Percentiles rank a stretch among this genome's conserved stretches.
Evolutionary conservation across 2,113 vertebrate species (phyloP).

Genomic region (Saimiri boliviensis): DNA sequence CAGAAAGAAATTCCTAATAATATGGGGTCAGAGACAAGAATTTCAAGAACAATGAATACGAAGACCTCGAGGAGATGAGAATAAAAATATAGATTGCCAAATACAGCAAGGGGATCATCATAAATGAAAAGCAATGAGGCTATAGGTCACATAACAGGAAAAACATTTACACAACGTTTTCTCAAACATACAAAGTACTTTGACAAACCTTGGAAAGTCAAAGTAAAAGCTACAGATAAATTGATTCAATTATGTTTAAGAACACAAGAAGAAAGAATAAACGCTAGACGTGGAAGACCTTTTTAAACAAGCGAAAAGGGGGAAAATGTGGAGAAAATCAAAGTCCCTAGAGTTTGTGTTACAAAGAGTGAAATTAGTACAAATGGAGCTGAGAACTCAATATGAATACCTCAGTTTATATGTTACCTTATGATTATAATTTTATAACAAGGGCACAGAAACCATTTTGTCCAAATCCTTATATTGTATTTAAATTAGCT

Average conservation of each 20-base stretch:
- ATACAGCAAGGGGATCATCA: background rate
- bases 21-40: background rate
- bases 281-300: background rate
- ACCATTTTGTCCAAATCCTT: background rate
- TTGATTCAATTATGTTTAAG: background rate
- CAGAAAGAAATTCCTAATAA: background rate
- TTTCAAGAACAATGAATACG: background rate
- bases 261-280: background rate
- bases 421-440: background rate
- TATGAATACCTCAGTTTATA: background rate
- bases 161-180: background rate
- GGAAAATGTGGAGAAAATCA: background rate
- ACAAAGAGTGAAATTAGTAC: background rate
- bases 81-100: background rate
- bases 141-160: background rate
- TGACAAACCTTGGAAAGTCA: background rate
- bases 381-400: background rate
- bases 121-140: background rate
- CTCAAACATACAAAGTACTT: background rate
- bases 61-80: background rate
- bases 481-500: background rate
- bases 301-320: background rate
- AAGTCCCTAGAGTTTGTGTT: background rate
- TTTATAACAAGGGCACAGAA: constrained; percentile 30
- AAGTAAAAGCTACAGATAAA: background rate